A percentile compares a stretch with the other conserved stretches of the same genome.
These are phyloP conservation scores for Triplophysa yarkandensis DNA, from an alignment of 2,797 vertebrate genomes.

Conservation along the genomic window DNA sequence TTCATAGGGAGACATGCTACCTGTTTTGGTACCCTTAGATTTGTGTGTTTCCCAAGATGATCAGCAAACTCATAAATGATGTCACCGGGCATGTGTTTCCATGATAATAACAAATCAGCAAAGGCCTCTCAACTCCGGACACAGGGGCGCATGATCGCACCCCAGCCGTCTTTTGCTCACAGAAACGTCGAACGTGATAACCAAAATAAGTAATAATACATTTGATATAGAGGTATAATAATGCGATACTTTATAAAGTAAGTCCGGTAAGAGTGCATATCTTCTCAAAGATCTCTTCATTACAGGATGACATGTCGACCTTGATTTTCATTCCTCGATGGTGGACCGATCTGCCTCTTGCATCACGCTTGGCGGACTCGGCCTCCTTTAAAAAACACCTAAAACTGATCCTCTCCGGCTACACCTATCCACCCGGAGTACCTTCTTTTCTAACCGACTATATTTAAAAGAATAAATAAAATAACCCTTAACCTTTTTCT, in stretches of 20 bases:
- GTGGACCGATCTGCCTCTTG: too few relatives aligned
- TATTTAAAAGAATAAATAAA: too few relatives aligned
- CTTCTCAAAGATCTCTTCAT: conserved; percentile 16
- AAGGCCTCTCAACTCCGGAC: not conserved
- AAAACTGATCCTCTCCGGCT: too few relatives aligned
- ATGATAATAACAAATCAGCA: not conserved
- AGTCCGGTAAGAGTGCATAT: conserved; percentile 21
- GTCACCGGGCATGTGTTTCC: conserved; percentile 1
- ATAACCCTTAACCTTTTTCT: too few relatives aligned
- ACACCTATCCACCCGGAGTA: too few relatives aligned
- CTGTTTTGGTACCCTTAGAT: not conserved
- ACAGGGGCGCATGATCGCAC: conserved; percentile 9
- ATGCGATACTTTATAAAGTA: not conserved
- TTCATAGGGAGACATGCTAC: not conserved
- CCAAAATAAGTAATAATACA: too few relatives aligned
- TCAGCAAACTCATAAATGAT: not conserved
- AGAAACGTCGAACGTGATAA: not conserved
- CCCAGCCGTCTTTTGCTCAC: not conserved
- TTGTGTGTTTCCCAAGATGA: not conserved
- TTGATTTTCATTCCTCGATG: too few relatives aligned
- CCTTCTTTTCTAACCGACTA: too few relatives aligned
- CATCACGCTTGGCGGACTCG: too few relatives aligned
- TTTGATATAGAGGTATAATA: not conserved
- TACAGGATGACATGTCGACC: too few relatives aligned
- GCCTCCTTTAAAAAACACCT: too few relatives aligned